Percentiles rank a stretch among this genome's conserved stretches.
Conservation (phyloP, 2,888 invertebrate genomes). For the Caenorhabditis panamensis region DNA sequence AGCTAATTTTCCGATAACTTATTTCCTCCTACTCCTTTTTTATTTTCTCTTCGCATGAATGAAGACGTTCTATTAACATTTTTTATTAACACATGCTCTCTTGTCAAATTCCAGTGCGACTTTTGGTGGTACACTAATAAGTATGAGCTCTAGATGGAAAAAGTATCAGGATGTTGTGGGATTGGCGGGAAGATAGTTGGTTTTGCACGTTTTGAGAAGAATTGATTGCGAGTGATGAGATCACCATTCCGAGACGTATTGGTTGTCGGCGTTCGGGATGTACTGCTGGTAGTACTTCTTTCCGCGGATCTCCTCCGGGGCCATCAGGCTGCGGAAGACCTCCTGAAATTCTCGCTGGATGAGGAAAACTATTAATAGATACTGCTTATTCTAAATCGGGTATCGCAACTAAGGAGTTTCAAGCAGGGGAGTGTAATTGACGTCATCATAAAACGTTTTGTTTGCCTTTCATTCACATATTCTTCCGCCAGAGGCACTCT, state of each 20-base stretch:
- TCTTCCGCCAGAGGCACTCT: background rate
- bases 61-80: slow-evolving; percentile 46
- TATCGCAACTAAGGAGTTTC: slow-evolving; percentile 10
- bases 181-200: background rate
- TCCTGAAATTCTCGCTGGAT: slow-evolving; percentile 41
- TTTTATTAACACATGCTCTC: slow-evolving; percentile 60
- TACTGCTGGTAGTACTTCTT: slow-evolving; percentile 57
- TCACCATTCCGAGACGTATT: slow-evolving; percentile 43
- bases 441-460: slow-evolving; percentile 29
- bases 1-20: slow-evolving; percentile 12
- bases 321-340: slow-evolving; percentile 56
- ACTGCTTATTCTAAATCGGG: background rate
- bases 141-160: slow-evolving; percentile 27
- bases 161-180: background rate
- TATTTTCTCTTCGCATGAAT: slow-evolving; percentile 45
- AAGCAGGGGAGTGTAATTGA: slow-evolving; percentile 13
- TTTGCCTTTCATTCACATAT: slow-evolving; percentile 43
- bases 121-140: slow-evolving; percentile 37
- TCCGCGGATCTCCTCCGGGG: slow-evolving; percentile 55
- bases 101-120: slow-evolving; percentile 45
- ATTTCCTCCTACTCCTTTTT: slow-evolving; percentile 26
- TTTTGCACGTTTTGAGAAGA: slow-evolving; percentile 8
- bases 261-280: slow-evolving; percentile 28
- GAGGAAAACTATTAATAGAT: background rate
- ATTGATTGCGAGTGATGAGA: background rate